These are phyloP conservation scores for Sus cebifrons DNA, from an alignment of 2,797 vertebrate species.

Conservation along the genomic window DNA sequence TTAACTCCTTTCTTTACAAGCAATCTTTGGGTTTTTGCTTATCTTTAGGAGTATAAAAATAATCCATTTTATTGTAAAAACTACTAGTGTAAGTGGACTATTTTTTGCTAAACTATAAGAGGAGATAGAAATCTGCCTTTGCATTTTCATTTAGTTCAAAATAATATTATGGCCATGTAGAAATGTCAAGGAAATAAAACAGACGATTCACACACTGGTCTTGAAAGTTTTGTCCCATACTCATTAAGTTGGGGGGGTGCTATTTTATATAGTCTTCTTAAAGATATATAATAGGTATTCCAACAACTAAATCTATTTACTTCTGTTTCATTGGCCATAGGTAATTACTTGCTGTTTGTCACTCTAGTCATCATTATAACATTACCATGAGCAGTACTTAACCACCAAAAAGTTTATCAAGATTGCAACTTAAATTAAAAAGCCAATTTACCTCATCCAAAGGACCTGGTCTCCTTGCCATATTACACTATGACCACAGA, in stretches of 20 bases:
- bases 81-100: background rate
- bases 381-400: background rate
- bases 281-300: background rate
- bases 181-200: background rate
- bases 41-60: background rate
- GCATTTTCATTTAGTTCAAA: background rate
- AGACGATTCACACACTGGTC: background rate
- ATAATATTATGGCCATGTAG: background rate
- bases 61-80: background rate
- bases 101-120: background rate
- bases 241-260: background rate
- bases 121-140: background rate
- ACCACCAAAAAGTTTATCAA: background rate
- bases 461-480: background rate
- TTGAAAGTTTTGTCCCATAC: background rate
- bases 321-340: background rate
- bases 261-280: slow-evolving; percentile 29
- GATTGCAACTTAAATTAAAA: background rate
- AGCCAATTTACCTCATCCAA: background rate
- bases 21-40: background rate
- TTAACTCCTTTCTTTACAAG: background rate
- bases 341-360: background rate
- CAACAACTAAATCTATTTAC: background rate
- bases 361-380: background rate
- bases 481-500: background rate